These are phyloP conservation scores for Drosophila hydei DNA, from an alignment of 1,140 invertebrate species.

Conservation along the genomic window DNA sequence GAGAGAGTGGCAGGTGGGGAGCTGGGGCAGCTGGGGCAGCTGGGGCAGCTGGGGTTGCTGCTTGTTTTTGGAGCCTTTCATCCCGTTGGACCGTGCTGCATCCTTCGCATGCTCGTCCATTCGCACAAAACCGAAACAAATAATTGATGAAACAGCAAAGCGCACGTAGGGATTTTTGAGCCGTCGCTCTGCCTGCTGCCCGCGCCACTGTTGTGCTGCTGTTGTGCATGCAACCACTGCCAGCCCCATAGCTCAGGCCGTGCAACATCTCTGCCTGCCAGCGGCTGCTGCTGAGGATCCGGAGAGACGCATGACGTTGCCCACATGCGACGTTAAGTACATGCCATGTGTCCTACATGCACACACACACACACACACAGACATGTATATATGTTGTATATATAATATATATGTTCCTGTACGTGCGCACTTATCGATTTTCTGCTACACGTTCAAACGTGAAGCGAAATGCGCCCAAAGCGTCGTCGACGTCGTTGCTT, in stretches of 20 bases:
- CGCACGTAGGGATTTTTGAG: constrained; percentile 58
- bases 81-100: constrained; percentile 19
- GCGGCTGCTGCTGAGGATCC: constrained; percentile 30
- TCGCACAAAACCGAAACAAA: constrained; percentile 60
- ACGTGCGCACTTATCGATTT: constrained; percentile 48
- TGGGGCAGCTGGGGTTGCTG: too few relatives aligned
- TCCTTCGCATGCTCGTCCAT: constrained; percentile 42
- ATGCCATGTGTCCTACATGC: constrained; percentile 25
- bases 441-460: constrained; percentile 46
- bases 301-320: constrained; percentile 48
- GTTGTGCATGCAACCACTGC: background rate
- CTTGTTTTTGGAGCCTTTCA: constrained; percentile 3
- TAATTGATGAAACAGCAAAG: constrained; percentile 63
- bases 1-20: background rate
- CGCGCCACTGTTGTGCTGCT: background rate
- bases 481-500: constrained; percentile 16
- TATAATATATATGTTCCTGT: constrained; percentile 40
- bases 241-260: background rate
- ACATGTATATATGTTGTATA: constrained; percentile 12
- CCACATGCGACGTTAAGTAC: constrained; percentile 49
- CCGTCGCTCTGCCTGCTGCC: constrained; percentile 16
- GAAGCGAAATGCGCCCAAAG: constrained; percentile 45
- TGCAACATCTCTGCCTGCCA: constrained; percentile 13
- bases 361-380: constrained; percentile 10
- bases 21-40: background rate